A percentile compares a stretch with the other conserved stretches of the same genome.
phyloP scores from a whole-genome alignment of 2,888 invertebrate species.

The Platycheirus albimanus region DNA sequence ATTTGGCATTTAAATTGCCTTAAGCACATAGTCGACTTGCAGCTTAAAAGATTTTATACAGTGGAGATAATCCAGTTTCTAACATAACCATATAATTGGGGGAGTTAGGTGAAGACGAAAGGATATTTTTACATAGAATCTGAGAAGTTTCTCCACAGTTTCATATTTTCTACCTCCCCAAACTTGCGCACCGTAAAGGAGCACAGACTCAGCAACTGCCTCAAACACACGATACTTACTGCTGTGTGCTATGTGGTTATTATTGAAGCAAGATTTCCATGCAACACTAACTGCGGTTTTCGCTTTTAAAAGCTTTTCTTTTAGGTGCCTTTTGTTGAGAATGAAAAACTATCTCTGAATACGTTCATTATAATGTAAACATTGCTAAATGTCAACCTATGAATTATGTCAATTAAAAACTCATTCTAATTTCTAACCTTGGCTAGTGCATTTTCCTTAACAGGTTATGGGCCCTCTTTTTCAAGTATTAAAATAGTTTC shows the following conservation, averaged over 20 bases:
- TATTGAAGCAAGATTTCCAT: too few species aligned
- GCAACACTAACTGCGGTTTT: too few species aligned
- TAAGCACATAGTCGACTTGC: background rate
- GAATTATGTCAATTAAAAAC: constrained; percentile 8
- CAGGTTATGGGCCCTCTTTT: constrained; percentile 23
- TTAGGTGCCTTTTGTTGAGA: background rate
- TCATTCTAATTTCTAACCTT: constrained; percentile 3
- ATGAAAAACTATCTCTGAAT: constrained; percentile 17
- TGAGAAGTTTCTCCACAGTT: background rate
- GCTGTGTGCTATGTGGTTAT: background rate
- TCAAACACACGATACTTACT: background rate
- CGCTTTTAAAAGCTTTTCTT: too few species aligned
- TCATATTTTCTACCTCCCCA: background rate
- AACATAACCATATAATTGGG: too few species aligned
- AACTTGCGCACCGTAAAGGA: background rate
- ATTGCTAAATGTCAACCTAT: constrained; percentile 6
- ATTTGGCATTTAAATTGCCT: background rate
- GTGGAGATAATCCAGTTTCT: background rate
- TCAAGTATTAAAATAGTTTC: constrained; percentile 8
- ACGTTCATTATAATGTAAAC: constrained; percentile 3
- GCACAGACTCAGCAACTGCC: background rate
- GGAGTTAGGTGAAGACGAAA: background rate
- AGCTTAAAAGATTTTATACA: background rate
- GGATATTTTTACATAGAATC: background rate
- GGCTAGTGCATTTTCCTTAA: constrained; percentile 13